phyloP scores from a whole-genome alignment of 2,113 vertebrate species.

The Talpa occidentalis region DNA sequence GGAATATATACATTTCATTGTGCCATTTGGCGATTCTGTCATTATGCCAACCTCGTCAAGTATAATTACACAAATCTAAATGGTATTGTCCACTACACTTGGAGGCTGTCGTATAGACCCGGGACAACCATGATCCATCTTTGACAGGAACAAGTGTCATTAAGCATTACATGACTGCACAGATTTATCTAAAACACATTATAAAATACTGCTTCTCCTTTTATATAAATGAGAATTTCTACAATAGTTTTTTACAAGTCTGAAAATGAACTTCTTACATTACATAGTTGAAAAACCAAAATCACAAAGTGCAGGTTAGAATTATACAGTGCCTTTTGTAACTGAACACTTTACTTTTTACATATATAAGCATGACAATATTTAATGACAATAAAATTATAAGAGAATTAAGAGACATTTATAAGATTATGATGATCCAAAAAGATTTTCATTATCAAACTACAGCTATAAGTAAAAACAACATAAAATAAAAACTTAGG shows the following conservation, averaged over 20 bases:
- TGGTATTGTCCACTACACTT: no score
- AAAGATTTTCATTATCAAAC: background rate
- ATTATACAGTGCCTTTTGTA: background rate
- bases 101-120: no score
- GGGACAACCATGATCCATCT: no score
- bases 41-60: no score
- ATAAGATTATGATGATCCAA: constrained; percentile 10
- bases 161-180: no score
- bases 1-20: no score
- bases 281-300: constrained; percentile 27
- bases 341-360: background rate
- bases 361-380: background rate
- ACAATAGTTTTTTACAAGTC: background rate
- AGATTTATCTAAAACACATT: background rate
- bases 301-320: constrained; percentile 19
- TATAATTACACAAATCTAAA: no score
- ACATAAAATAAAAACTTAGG: background rate
- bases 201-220: constrained; percentile 15
- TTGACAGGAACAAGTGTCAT: no score
- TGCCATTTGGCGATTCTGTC: no score
- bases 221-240: background rate
- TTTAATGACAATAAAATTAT: constrained; percentile 25
- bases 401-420: constrained; percentile 20
- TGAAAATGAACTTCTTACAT: background rate
- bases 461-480: background rate